Conservation (phyloP, 2,797 vertebrate species). For the Lutjanus argentimaculatus region DNA sequence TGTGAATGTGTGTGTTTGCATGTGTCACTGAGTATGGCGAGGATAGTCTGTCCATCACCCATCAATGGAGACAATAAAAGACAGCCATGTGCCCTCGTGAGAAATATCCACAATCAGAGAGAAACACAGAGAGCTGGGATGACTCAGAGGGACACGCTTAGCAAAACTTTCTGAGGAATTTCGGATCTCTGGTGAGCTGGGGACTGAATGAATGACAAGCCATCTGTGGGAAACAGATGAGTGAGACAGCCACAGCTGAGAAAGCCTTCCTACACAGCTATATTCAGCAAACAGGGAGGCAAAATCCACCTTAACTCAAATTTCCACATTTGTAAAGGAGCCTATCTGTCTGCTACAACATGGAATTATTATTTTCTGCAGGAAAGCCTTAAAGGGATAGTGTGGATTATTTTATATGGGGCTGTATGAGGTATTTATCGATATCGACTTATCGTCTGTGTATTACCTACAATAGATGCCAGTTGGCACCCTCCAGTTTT, state of each 20-base stretch:
- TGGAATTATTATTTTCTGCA: constrained; percentile 22
- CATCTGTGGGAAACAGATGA: constrained; percentile 79
- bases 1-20: constrained; percentile 10
- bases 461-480: too few relatives aligned
- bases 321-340: constrained; percentile 56
- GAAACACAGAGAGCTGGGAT: constrained; percentile 38
- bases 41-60: constrained; percentile 54
- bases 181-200: constrained; percentile 60
- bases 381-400: neutral
- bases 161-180: constrained; percentile 68
- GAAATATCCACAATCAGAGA: constrained; percentile 60
- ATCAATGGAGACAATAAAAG: constrained; percentile 60
- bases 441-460: too few relatives aligned
- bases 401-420: too few relatives aligned
- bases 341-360: constrained; percentile 31
- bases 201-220: constrained; percentile 71
- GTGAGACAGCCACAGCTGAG: constrained; percentile 51
- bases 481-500: too few relatives aligned
- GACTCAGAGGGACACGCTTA: constrained; percentile 61
- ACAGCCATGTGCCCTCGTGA: constrained; percentile 45
- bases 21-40: constrained; percentile 35
- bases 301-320: constrained; percentile 61
- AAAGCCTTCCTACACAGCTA: constrained; percentile 55
- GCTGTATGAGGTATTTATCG: neutral
- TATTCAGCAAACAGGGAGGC: constrained; percentile 48